These are phyloP conservation scores for Drosophila kanekoi DNA, from an alignment of 2,888 invertebrate genomes.

Conservation along the genomic window DNA sequence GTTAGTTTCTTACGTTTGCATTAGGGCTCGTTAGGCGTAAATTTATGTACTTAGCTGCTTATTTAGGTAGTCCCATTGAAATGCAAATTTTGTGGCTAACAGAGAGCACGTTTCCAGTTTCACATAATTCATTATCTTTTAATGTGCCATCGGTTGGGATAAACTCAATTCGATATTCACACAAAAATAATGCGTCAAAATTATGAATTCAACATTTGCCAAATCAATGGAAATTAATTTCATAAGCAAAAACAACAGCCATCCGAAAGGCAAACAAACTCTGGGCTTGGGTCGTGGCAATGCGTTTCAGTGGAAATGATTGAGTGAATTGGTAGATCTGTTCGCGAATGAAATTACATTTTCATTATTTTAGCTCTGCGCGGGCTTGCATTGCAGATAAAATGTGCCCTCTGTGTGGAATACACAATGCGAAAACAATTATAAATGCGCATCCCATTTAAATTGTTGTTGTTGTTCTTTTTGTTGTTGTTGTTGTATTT, in stretches of 20 bases:
- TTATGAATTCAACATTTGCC: conserved; percentile 81
- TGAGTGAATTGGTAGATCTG: conserved; percentile 58
- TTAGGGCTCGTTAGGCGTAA: conserved; percentile 36
- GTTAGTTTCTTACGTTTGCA: conserved; percentile 5
- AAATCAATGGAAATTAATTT: conserved; percentile 81
- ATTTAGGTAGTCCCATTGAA: conserved; percentile 49
- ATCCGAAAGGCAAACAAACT: conserved; percentile 49
- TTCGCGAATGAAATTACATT: conserved; percentile 75
- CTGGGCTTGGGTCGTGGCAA: background rate
- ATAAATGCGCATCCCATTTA: conserved; percentile 78
- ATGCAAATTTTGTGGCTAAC: conserved; percentile 41
- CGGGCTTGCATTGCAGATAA: conserved; percentile 51
- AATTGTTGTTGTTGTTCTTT: conserved; percentile 24
- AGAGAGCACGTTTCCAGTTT: background rate
- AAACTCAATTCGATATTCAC: conserved; percentile 75
- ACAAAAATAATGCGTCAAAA: conserved; percentile 81
- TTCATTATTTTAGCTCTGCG: conserved; percentile 66
- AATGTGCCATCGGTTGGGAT: conserved; percentile 62
- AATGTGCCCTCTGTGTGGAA: conserved; percentile 22
- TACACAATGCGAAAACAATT: conserved; percentile 65
- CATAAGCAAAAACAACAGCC: conserved; percentile 66
- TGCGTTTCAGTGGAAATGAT: conserved; percentile 17
- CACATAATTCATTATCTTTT: conserved; percentile 68
- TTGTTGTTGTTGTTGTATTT: conserved; percentile 3
- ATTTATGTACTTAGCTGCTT: conserved; percentile 11